Evolutionary conservation across 37 sponge, comb jelly and placozoan species (phyloP), one percentile per base, ranked within the genome.

Genomic region (Agelas oroides): DNA sequence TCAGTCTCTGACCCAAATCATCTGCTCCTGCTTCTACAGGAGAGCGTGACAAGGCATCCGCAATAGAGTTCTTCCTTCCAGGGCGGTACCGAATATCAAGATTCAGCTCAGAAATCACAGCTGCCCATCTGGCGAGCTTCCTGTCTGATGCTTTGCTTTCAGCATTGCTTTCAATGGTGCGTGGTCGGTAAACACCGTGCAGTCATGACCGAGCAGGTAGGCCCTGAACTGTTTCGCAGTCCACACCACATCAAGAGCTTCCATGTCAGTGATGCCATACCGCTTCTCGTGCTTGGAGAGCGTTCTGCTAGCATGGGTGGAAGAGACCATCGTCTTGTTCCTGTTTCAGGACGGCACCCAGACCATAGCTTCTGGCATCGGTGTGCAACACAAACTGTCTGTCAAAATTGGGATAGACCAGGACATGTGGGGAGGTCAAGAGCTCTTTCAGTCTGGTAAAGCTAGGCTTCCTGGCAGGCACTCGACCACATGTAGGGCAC

Each of bases 301-400:
- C 1, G 82, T 71, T 20, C 90, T 24, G 62, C 90, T 84, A 13
- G 80, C 85, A 76, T 5, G 90, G 85, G 20, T 57, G 81, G 20
- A 2, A 2, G 14, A 21, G 25, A 18, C 88, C 81, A 73, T 79
- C 76, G 21, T 59, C 74, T 24, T 65, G 70, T 30, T 75, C 31
- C 56, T 85, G 90, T 40, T 71, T 62, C 74, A 82, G 39, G n/a
- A 73, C 38, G 28, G 83, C 73, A 56, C 83, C 73, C 8, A 77
- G 34, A n/a, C 78, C 86, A 18, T 33, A 30, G 23, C 70, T 32
- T 25, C 68, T 37, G 21, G 86, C 78, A 77, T 85, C 86, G 24
- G 78, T 85, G 67, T 85, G 75, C 39, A 85, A 37, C 16, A 77
- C 39, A 40, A 85, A 85, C 15, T 77, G 86, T 32, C 37, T 24